Conservation (phyloP, 2,113 vertebrate genomes). For the Hemichromis elongatus region DNA sequence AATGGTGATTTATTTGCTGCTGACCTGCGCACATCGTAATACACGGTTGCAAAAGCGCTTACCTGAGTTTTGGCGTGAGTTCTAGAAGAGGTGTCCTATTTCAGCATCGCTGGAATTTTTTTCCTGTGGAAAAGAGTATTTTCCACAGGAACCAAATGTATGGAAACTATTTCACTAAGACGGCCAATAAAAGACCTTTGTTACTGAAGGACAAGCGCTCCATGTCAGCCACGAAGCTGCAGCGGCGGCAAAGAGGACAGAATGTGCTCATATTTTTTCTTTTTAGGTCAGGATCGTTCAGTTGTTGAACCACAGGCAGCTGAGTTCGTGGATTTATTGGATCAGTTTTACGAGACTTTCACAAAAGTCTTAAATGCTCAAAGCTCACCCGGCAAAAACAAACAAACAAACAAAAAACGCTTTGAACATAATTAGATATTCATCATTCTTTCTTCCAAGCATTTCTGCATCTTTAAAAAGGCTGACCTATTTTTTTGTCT, state of each 20-base stretch:
- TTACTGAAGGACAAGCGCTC: slow-evolving; percentile 7
- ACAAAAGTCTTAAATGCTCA: neutral
- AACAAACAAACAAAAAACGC: neutral
- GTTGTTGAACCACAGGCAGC: neutral
- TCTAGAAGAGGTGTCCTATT: slow-evolving; percentile 19
- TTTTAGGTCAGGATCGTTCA: slow-evolving; percentile 26
- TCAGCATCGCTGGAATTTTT: slow-evolving; percentile 17
- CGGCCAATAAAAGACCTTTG: neutral
- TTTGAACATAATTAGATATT: neutral
- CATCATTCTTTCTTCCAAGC: slow-evolving; percentile 38
- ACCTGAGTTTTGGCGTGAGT: neutral
- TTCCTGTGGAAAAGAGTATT: slow-evolving; percentile 3
- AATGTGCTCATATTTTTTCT: slow-evolving; percentile 21
- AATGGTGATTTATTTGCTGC: neutral
- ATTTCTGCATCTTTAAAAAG: slow-evolving; percentile 47
- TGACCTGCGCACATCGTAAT: neutral
- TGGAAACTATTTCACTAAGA: slow-evolving; percentile 16
- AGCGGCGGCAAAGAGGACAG: slow-evolving; percentile 13
- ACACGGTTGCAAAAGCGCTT: neutral
- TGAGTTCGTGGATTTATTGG: slow-evolving; percentile 10
- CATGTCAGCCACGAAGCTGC: neutral
- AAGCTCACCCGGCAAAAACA: neutral
- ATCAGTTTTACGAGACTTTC: slow-evolving; percentile 12
- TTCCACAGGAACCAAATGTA: neutral
- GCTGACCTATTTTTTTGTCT: slow-evolving; percentile 54